A percentile compares a stretch with the other conserved stretches of the same genome.
Conservation (phyloP, 2,113 vertebrate genomes). For the Haemorhous mexicanus region DNA sequence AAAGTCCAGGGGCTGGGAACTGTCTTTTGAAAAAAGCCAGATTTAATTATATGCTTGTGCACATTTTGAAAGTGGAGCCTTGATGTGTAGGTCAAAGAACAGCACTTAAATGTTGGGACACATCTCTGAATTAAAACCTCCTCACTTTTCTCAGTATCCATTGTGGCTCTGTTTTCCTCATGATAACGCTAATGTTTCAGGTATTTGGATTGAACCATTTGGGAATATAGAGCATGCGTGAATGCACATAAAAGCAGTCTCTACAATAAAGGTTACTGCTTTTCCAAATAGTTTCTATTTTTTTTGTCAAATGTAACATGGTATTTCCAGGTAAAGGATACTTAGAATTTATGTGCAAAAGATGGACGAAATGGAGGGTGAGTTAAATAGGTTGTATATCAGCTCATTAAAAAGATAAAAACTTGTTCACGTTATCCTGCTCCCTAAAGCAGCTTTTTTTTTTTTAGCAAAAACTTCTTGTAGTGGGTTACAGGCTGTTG, state of each 20-base stretch:
- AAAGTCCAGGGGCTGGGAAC: neutral
- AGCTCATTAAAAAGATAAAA: neutral
- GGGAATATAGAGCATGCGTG: neutral
- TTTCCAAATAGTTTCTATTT: neutral
- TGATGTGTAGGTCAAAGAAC: constrained; percentile 18
- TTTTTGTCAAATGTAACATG: neutral
- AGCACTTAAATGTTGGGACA: constrained; percentile 29
- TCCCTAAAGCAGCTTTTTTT: neutral
- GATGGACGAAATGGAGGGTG: neutral
- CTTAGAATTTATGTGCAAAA: neutral
- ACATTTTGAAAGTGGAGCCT: constrained; percentile 13
- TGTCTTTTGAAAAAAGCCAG: neutral
- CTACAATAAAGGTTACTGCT: constrained; percentile 44
- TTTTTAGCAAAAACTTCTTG: neutral
- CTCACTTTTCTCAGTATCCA: neutral
- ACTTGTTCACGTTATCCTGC: neutral
- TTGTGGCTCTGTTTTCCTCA: neutral
- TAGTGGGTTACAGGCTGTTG: neutral
- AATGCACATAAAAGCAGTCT: constrained; percentile 19
- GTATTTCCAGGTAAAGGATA: neutral
- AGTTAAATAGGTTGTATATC: neutral
- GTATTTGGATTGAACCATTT: neutral
- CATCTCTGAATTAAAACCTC: constrained; percentile 43
- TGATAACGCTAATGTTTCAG: neutral
- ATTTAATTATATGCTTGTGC: constrained; percentile 52